Evolutionary conservation across 2,888 invertebrate species (phyloP), one percentile per base, ranked within the genome.

Genomic region (Trypoxylon attenuatum): DNA sequence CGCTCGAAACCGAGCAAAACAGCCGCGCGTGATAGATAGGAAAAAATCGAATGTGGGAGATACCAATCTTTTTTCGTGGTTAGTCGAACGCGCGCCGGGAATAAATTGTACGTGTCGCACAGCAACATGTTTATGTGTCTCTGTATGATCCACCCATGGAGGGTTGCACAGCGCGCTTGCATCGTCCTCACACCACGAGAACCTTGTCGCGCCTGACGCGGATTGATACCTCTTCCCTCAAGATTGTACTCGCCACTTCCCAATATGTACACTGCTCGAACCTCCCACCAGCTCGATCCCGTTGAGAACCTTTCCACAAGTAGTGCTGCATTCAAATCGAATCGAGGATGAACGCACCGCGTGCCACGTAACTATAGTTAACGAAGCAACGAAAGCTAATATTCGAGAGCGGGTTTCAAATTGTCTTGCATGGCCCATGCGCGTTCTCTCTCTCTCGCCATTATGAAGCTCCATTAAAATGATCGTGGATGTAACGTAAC

Each of bases 11-110:
- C 54, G 58, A 51, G 72, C 23, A 33, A 42, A 58, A 41, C 25
- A 43, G 21, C n/a, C 46, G 27, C 16, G 65, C 59, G 33, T 3
- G 75, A 73, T 65, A 71, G 71, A 65, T 71, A 71, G 57, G 63
- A 73, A 69, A 73, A 73, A 66, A 63, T 61, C 65, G 33, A 65
- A 62, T 15, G 18, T 42, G 19, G 21, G 21, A 21, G 43, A 50
- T 25, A 46, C 39, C 15, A 18, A 10, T 22, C 49, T 15, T 29
- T 42, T 47, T 49, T 49, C 33, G 15, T 25, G 5, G 21, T 15
- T 10, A 4, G 21, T 18, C 23, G 16, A 16, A 50, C 29, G 33
- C 15, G 8, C 13, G 51, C 23, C 43, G 25, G 23, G 42, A 42
- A 46, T 43, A 58, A 58, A 58, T 63, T 25, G 52, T 63, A 27